Conservation (phyloP, 1,140 invertebrate genomes). For the Mercenaria mercenaria region DNA sequence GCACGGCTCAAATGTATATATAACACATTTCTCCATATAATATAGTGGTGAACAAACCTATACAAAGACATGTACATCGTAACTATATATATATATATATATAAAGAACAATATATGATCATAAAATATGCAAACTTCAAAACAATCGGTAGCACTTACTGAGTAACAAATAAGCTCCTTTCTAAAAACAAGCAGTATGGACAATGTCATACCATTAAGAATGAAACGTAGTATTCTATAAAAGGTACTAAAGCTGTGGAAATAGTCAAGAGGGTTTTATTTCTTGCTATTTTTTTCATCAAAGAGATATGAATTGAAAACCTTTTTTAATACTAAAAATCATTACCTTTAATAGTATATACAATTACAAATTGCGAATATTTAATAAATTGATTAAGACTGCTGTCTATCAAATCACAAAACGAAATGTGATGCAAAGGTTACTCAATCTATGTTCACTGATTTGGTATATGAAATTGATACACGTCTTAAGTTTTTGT, state of each 20-base stretch:
- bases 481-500: too few relatives aligned
- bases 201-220: background rate
- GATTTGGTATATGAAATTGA: too few relatives aligned
- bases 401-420: too few relatives aligned
- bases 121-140: constrained; percentile 30
- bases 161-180: background rate
- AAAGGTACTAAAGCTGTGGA: background rate
- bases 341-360: too few relatives aligned
- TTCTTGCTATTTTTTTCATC: background rate
- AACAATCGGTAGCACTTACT: background rate
- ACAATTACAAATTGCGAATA: too few relatives aligned
- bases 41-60: background rate
- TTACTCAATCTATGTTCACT: too few relatives aligned
- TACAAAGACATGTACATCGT: background rate
- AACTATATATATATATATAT: background rate
- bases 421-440: too few relatives aligned
- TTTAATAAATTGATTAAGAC: too few relatives aligned
- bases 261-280: background rate
- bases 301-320: too few relatives aligned
- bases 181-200: background rate
- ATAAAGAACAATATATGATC: background rate
- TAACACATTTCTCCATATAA: background rate
- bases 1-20: background rate
- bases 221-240: background rate
- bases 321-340: too few relatives aligned